Percentiles rank a stretch among this genome's conserved stretches.
Conservation (phyloP, 2,888 invertebrate genomes). For the Cremastinae sp. region DNA sequence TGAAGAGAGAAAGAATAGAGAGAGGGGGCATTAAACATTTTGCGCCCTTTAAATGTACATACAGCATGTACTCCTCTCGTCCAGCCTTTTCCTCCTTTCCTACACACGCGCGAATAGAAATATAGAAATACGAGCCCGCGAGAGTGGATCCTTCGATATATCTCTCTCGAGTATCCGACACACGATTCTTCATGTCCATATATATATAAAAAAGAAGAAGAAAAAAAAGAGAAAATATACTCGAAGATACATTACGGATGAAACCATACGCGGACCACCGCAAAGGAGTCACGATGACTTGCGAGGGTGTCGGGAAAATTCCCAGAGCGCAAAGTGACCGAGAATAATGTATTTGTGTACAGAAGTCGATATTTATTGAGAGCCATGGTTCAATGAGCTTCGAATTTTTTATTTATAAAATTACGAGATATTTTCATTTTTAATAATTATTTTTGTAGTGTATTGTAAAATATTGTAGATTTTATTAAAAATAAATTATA, state of each 20-base stretch:
- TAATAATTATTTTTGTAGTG: too few relatives aligned
- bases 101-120: slow-evolving; percentile 6
- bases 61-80: slow-evolving; percentile 29
- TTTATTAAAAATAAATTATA: too few relatives aligned
- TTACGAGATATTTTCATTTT: too few relatives aligned
- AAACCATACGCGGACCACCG: slow-evolving; percentile 72
- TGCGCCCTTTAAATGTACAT: slow-evolving; percentile 40
- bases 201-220: slow-evolving; percentile 22
- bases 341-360: slow-evolving; percentile 32
- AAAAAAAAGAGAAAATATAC: slow-evolving; percentile 28
- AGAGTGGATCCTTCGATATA: slow-evolving; percentile 42
- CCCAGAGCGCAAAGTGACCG: slow-evolving; percentile 40
- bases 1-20: slow-evolving; percentile 23
- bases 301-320: slow-evolving; percentile 60
- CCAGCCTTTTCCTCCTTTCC: slow-evolving; percentile 15
- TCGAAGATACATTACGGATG: slow-evolving; percentile 70
- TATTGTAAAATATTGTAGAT: too few relatives aligned
- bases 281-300: slow-evolving; percentile 42
- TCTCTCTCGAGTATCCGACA: slow-evolving; percentile 51
- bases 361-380: background rate
- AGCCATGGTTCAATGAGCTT: too few relatives aligned
- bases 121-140: slow-evolving; percentile 18
- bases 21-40: slow-evolving; percentile 47
- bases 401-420: too few relatives aligned
- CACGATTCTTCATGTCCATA: slow-evolving; percentile 43